These are phyloP conservation scores for Willisornis vidua DNA, from an alignment of 2,113 vertebrate species.

Conservation along the genomic window DNA sequence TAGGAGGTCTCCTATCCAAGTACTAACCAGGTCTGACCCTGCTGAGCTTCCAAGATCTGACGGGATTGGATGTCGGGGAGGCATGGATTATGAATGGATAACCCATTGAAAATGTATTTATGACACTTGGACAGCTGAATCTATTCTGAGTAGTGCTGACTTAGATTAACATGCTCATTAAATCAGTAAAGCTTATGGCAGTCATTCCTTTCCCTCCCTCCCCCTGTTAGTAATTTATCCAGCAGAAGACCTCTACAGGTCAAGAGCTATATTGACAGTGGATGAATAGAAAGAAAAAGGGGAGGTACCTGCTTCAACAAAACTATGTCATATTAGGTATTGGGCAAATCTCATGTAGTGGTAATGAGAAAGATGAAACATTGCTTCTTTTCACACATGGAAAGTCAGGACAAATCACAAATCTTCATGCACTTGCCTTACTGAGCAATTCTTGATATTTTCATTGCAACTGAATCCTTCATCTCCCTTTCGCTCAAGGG, in stretches of 20 bases:
- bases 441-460: background rate
- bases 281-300: background rate
- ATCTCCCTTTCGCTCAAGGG: background rate
- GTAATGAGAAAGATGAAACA: background rate
- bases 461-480: background rate
- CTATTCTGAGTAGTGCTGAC: background rate
- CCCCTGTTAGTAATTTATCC: background rate
- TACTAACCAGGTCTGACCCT: no score
- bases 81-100: background rate
- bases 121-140: background rate
- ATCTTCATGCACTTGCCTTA: background rate
- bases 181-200: background rate
- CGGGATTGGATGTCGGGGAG: no score
- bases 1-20: no score
- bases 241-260: background rate
- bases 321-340: background rate
- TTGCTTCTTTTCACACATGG: background rate
- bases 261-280: background rate
- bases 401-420: background rate
- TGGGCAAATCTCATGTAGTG: background rate
- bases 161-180: background rate
- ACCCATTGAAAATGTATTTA: background rate
- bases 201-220: background rate
- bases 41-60: no score
- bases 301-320: background rate